Base-by-base conservation (phyloP, 2,888 invertebrate genomes). In the Pyrrhia umbra region DNA sequence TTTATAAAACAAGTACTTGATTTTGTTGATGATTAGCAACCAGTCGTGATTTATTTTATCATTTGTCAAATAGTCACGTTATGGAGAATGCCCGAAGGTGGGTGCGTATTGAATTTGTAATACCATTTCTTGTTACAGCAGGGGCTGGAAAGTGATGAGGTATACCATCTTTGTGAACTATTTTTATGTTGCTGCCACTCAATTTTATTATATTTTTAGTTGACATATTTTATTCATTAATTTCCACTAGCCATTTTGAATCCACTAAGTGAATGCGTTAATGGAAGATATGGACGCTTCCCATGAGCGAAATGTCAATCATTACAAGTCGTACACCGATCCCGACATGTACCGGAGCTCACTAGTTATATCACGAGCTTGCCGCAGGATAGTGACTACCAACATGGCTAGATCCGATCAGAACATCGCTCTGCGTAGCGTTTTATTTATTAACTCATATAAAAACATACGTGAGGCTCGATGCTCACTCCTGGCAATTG, bases 111-210 rank as follows among this genome's bases (percentile, higher is more conserved):
- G 94, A 95, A 93, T 92, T 91, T 94, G 93, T 94, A 91, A 94
- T 95, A 92, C 90, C 90, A 90, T 95, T 95, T 95, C 95, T 96
- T 96, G 96, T 96, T 96, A 96, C 97, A 97, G 97, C 97, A 97
- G 97, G 97, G 97, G 97, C 97, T 97, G 97, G 97, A 97, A 96
- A 97, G 97, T 96, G 97, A 97, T 96, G 97, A 97, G 97, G 97
- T 97, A 97, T 95, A 95, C 93, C 94, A 94, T 94, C 92, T 95
- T 94, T 94, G 92, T 92, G 92, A 94, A 93, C 93, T 94, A 91
- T 90, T 93, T 93, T 95, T 94, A 90, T 93, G 95, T 95, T 94
- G 94, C 94, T 93, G 94, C 94, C 93, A 95, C 94, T 94, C 89
- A 86, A 91, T 93, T 92, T 92, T 93, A 86, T 91, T 92, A 88